Conservation (phyloP, 2,113 vertebrate species). For the Malurus alboscapulatus region DNA sequence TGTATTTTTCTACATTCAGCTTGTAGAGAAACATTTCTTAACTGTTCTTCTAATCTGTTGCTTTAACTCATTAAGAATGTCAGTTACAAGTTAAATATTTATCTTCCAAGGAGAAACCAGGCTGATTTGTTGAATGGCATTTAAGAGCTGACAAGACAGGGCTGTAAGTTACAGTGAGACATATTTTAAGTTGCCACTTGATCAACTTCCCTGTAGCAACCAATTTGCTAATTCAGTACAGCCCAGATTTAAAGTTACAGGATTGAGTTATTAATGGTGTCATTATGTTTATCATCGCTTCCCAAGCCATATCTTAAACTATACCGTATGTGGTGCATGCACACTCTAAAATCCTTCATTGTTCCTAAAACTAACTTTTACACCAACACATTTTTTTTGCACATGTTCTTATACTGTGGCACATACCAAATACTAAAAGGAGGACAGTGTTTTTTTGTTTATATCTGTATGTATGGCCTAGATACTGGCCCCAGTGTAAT, state of each 20-base stretch:
- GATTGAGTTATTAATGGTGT: neutral
- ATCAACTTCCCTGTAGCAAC: neutral
- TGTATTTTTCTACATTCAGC: neutral
- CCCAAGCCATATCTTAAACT: neutral
- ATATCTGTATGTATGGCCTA: neutral
- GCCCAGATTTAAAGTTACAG: neutral
- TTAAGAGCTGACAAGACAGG: neutral
- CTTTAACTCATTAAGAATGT: neutral
- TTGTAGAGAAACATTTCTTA: neutral
- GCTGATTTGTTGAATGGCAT: neutral
- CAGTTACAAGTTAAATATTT: neutral
- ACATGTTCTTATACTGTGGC: neutral
- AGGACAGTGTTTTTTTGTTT: neutral
- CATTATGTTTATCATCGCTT: neutral
- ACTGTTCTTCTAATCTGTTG: neutral
- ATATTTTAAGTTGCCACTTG: neutral
- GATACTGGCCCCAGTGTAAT: neutral
- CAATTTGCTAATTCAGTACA: neutral
- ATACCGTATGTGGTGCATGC: fast-evolving
- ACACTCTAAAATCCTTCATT: neutral
- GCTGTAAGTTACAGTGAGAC: neutral
- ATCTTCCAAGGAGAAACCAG: neutral
- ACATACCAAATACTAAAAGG: neutral
- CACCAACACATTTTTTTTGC: neutral
- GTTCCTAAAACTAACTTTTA: neutral